Conservation (phyloP, 2,113 vertebrate species). For the Cheirogaleus medius region DNA sequence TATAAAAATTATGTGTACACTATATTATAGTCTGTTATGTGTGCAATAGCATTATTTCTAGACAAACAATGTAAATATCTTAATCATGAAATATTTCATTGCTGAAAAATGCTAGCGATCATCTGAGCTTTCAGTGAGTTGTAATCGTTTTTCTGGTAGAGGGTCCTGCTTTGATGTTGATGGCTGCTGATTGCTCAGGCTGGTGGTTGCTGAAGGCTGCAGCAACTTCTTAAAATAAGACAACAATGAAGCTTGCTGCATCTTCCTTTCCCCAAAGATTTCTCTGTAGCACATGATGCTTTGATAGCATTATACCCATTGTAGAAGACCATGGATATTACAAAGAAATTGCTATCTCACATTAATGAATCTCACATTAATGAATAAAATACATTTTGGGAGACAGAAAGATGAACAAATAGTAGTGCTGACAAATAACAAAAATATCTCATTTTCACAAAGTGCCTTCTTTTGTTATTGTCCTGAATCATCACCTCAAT, state of each 20-base stretch:
- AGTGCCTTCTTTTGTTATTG: background rate
- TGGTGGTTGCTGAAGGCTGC: too few relatives aligned
- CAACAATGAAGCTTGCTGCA: too few relatives aligned
- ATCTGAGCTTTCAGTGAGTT: too few relatives aligned
- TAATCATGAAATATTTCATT: background rate
- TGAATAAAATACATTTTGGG: background rate
- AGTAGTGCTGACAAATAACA: background rate
- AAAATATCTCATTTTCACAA: slow-evolving; percentile 33
- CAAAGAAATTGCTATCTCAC: background rate
- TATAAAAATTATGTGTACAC: background rate
- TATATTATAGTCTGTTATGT: background rate
- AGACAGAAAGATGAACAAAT: background rate
- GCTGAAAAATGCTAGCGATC: too few relatives aligned
- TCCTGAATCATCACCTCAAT: background rate
- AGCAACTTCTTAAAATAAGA: too few relatives aligned
- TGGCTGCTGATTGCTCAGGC: too few relatives aligned
- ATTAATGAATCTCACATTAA: background rate
- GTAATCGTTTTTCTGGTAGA: too few relatives aligned
- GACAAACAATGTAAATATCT: background rate
- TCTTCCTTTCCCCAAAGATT: background rate
- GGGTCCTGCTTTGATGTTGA: too few relatives aligned
- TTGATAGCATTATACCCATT: too few relatives aligned
- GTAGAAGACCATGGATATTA: background rate
- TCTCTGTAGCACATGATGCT: background rate
- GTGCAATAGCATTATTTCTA: background rate